Evolutionary conservation across 2,888 invertebrate species (phyloP).

Genomic region (Matsumyia berberina): DNA sequence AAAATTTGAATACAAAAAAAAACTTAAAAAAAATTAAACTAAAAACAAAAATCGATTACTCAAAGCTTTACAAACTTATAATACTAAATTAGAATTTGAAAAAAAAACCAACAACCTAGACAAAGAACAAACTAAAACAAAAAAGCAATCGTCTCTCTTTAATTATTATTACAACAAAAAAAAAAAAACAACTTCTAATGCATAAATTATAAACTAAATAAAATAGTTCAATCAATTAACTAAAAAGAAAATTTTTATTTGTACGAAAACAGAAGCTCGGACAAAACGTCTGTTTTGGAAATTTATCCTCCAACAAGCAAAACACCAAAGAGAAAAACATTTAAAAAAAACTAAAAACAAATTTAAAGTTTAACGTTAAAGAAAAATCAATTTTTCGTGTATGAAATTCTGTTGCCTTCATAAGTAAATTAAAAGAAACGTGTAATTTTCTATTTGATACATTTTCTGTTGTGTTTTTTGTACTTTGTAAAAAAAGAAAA

Average conservation of each 20-base stretch:
- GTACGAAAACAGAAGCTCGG: conserved; percentile 28
- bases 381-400: conserved; percentile 26
- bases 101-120: conserved; percentile 79
- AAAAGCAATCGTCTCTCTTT: conserved; percentile 60
- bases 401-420: conserved; percentile 59
- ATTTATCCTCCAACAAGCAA: conserved; percentile 21
- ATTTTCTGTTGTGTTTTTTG: conserved; percentile 59
- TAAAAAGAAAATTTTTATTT: not conserved
- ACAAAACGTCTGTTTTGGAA: conserved; percentile 19
- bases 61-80: conserved; percentile 61
- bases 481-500: conserved; percentile 43
- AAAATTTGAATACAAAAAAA: conserved; percentile 80
- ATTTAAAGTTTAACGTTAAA: not conserved
- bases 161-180: conserved; percentile 13
- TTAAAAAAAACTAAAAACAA: conserved; percentile 9
- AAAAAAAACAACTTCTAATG: conserved; percentile 13
- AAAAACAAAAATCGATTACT: conserved; percentile 42
- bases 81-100: conserved; percentile 26
- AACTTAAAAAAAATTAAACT: conserved; percentile 12
- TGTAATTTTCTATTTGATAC: conserved; percentile 52
- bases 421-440: conserved; percentile 28
- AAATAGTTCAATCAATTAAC: conserved; percentile 31
- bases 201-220: conserved; percentile 28
- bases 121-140: conserved; percentile 77
- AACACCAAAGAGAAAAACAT: conserved; percentile 21